A percentile compares a stretch with the other conserved stretches of the same genome.
These are phyloP conservation scores for Harmothoe impar DNA, from an alignment of 2,888 invertebrate genomes.

Conservation along the genomic window DNA sequence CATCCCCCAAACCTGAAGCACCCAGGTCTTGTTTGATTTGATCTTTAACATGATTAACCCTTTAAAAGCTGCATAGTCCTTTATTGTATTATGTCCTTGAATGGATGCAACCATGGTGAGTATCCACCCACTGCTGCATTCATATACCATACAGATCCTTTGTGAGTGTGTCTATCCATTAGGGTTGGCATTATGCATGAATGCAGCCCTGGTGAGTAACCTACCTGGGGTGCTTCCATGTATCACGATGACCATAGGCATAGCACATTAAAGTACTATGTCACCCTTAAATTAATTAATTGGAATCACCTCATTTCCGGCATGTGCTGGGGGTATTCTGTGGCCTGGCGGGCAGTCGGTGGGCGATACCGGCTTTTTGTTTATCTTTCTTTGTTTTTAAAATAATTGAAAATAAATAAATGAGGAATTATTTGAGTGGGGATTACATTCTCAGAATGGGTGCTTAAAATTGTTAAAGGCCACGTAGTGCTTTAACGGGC, in stretches of 20 bases:
- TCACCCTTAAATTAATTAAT: background rate
- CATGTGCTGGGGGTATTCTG: background rate
- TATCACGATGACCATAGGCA: background rate
- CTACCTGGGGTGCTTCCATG: background rate
- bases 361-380: background rate
- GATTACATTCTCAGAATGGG: background rate
- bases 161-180: background rate
- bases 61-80: background rate
- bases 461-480: background rate
- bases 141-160: background rate
- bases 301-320: constrained; percentile 29
- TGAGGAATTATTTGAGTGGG: background rate
- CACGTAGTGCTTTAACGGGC: no score
- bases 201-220: no score
- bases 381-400: background rate
- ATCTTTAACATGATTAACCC: background rate
- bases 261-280: no score
- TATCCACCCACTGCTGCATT: background rate
- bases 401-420: background rate
- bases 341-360: background rate
- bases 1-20: no score
- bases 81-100: background rate
- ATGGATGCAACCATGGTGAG: background rate
- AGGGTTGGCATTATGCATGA: no score
- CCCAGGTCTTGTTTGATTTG: background rate